Base-by-base conservation (phyloP, 2,888 invertebrate species). In the Dorcus hopei region DNA sequence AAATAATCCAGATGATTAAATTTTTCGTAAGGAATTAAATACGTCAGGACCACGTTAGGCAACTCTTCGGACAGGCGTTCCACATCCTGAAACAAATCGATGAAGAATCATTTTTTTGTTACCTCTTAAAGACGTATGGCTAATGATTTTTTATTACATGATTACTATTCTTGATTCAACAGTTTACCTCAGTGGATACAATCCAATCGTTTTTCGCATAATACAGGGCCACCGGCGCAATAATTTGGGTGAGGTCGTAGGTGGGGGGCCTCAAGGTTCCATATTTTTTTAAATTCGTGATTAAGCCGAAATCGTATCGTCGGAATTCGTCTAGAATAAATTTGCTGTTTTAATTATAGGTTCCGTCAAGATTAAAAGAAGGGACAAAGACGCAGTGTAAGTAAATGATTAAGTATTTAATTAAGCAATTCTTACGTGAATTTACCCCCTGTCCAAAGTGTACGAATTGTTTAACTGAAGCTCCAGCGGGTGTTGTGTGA, bases 401-500 rank as follows among this genome's bases (percentile, higher is more conserved):
- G 3, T 5, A 26, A 33, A 7, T 6, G 1, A 33, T 33, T 33
- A 19, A 0, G 19, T 33, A 33, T 33, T 33, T 33, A 33, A 33
- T 33, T 33, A 33, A 33, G 26, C 5, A 33, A 33, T 11, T 64
- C 58, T 61, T 57, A 41, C 64, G 74, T 54, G 81, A 81, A 9
- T 74, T 69, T 16, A 86, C 81, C 38, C 85, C 80, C 76, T 93
- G 92, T 0, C 81, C 86, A 71, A 84, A 92, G 74, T 93, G 92
- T 4, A 85, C 78, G 6, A 91, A 73, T 73, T 91, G 90, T 68
- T 84, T 83, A 26, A 57, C 52, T 9, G 89, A 81, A 7, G 65
- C 53, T 16, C 66, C 65, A 39, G 65, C 65, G 3, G 66, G 66
- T 6, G 58, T 64, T 49, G 64, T 62, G 81, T 3, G 82, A 80